phyloP scores from a whole-genome alignment of 2,797 vertebrate genomes.

The Macroramphosus scolopax region DNA sequence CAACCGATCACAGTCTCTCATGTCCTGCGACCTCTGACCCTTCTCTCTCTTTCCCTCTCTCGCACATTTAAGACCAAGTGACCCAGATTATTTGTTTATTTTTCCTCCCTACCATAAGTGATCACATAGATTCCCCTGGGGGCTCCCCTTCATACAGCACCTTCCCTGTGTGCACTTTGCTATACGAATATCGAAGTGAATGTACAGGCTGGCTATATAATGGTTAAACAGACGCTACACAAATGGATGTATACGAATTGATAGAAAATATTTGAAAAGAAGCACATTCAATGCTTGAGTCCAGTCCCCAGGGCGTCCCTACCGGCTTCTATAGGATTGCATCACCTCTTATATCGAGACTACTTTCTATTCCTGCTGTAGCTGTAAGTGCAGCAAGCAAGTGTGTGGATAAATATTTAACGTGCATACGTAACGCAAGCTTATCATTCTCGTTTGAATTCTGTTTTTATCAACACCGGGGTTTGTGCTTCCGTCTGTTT shows the following conservation, averaged over 20 bases:
- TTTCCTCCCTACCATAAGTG: slow-evolving; percentile 39
- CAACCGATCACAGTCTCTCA: slow-evolving; percentile 49
- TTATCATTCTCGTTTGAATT: background rate
- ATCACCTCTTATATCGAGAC: slow-evolving; percentile 7
- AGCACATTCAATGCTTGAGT: slow-evolving; percentile 32
- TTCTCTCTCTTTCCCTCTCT: slow-evolving; percentile 33
- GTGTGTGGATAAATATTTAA: slow-evolving; percentile 19
- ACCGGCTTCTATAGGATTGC: slow-evolving; percentile 24
- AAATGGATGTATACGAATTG: slow-evolving; percentile 22
- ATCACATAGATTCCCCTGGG: slow-evolving; percentile 43
- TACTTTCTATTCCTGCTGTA: slow-evolving; percentile 5
- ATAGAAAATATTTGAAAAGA: slow-evolving; percentile 36
- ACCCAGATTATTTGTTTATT: slow-evolving; percentile 60
- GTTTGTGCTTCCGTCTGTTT: background rate
- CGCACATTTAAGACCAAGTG: slow-evolving; percentile 46
- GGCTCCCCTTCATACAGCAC: slow-evolving; percentile 21
- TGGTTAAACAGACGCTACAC: slow-evolving; percentile 5
- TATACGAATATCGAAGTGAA: slow-evolving; percentile 16
- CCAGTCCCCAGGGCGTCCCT: slow-evolving; percentile 10
- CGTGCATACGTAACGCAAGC: slow-evolving; percentile 3
- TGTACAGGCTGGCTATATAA: slow-evolving; percentile 21
- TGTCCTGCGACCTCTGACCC: slow-evolving; percentile 51
- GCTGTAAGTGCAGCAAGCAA: slow-evolving; percentile 7
- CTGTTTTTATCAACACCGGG: slow-evolving; percentile 3
- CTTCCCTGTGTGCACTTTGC: slow-evolving; percentile 17